phyloP scores from a whole-genome alignment of 2,888 invertebrate genomes.

The Adelphocoris suturalis region DNA sequence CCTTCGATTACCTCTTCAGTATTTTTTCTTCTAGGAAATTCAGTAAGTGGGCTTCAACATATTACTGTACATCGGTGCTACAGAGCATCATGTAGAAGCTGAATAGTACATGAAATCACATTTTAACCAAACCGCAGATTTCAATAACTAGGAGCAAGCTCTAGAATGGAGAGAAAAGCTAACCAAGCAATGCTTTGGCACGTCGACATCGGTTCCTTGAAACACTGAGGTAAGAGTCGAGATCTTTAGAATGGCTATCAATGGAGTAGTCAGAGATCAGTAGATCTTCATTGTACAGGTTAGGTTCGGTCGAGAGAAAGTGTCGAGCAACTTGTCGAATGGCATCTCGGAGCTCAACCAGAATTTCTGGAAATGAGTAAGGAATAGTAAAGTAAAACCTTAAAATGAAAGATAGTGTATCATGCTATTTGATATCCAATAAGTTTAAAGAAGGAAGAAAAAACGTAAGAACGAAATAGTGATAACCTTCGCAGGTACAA shows the following conservation, averaged over 20 bases:
- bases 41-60: no score
- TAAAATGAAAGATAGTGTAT: no score
- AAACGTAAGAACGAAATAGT: no score
- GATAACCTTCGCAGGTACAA: no score
- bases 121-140: no score
- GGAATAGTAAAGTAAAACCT: no score
- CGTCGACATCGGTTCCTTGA: slow-evolving; percentile 91
- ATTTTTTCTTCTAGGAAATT: no score
- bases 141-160: not conserved
- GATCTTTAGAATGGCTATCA: slow-evolving; percentile 96
- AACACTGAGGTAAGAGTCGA: slow-evolving; percentile 96
- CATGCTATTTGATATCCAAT: no score
- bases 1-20: not conserved
- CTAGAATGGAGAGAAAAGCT: slow-evolving; percentile 56
- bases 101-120: no score
- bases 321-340: slow-evolving; percentile 96
- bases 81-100: no score
- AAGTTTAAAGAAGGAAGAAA: no score
- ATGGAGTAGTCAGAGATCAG: slow-evolving; percentile 95
- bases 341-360: slow-evolving; percentile 98
- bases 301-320: slow-evolving; percentile 95
- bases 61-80: no score
- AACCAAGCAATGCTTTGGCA: slow-evolving; percentile 94
- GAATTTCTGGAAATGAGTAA: slow-evolving; percentile 88
- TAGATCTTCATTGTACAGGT: slow-evolving; percentile 87